A percentile compares a stretch with the other conserved stretches of the same genome.
These are phyloP conservation scores for Athetis lepigone DNA, from an alignment of 2,888 invertebrate genomes.

Conservation along the genomic window DNA sequence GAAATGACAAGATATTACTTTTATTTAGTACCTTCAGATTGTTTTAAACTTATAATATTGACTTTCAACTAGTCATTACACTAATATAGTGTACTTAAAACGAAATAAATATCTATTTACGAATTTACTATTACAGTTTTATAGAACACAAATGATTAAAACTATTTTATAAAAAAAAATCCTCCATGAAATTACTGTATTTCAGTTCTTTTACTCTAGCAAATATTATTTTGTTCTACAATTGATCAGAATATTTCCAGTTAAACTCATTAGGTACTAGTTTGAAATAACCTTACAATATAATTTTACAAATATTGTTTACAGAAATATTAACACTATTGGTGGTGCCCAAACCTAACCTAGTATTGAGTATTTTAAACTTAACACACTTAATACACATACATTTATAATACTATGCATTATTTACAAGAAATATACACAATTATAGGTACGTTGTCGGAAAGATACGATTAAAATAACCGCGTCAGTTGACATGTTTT, in stretches of 20 bases:
- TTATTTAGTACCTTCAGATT: constrained; percentile 79
- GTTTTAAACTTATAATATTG: constrained; percentile 72
- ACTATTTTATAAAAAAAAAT: constrained; percentile 20
- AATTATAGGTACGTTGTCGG: constrained; percentile 72
- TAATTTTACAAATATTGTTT: constrained; percentile 45
- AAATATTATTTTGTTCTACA: constrained; percentile 52
- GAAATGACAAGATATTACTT: constrained; percentile 57
- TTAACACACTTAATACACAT: constrained; percentile 74
- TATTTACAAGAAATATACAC: constrained; percentile 80
- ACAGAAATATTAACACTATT: constrained; percentile 67
- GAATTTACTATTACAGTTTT: constrained; percentile 50
- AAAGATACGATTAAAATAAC: constrained; percentile 56
- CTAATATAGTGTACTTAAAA: constrained; percentile 89
- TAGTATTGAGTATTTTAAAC: constrained; percentile 85
- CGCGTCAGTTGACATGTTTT: constrained; percentile 60
- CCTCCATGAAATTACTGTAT: constrained; percentile 19
- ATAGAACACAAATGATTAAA: constrained; percentile 40
- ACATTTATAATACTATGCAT: constrained; percentile 75
- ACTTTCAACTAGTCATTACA: constrained; percentile 80
- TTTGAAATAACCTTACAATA: constrained; percentile 37
- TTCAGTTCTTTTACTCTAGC: constrained; percentile 47
- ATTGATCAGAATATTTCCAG: constrained; percentile 52
- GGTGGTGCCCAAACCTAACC: constrained; percentile 77
- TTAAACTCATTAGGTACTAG: constrained; percentile 50
- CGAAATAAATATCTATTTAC: constrained; percentile 75